Conservation (phyloP, 2,797 vertebrate species). For the Ambastaia sidthimunki region DNA sequence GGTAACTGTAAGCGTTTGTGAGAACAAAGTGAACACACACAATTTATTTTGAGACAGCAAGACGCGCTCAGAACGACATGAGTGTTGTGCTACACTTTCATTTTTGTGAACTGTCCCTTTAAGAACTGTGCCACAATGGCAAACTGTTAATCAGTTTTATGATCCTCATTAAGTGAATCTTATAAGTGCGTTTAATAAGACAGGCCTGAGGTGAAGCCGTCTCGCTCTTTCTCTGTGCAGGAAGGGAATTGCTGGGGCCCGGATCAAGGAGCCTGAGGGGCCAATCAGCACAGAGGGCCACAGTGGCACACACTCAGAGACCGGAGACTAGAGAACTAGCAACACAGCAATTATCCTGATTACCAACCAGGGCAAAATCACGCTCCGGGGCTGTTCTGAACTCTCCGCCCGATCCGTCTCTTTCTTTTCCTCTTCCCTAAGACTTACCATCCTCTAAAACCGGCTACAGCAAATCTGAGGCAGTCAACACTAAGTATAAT, state of each 20-base stretch:
- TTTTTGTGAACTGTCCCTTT: background rate
- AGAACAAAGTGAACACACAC: too few relatives aligned
- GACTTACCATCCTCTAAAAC: slow-evolving; percentile 31
- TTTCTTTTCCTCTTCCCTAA: slow-evolving; percentile 59
- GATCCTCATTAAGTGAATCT: slow-evolving; percentile 41
- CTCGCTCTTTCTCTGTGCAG: slow-evolving; percentile 22
- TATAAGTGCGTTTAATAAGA: slow-evolving; percentile 48
- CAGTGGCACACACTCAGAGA: slow-evolving; percentile 62
- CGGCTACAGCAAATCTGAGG: slow-evolving; percentile 37
- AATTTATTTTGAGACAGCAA: too few relatives aligned
- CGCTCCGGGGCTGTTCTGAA: slow-evolving; percentile 73
- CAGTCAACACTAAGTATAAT: slow-evolving; percentile 23
- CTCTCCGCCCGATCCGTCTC: slow-evolving; percentile 67
- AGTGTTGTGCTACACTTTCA: background rate
- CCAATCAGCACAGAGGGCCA: slow-evolving; percentile 64
- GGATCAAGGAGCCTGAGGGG: slow-evolving; percentile 40
- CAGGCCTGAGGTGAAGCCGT: slow-evolving; percentile 9
- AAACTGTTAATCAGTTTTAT: slow-evolving; percentile 17
- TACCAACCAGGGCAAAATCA: slow-evolving; percentile 66
- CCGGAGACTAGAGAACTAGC: slow-evolving; percentile 65
- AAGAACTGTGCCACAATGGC: slow-evolving; percentile 3
- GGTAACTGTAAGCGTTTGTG: too few relatives aligned
- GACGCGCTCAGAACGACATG: background rate
- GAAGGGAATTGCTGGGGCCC: slow-evolving; percentile 20
- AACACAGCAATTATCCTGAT: slow-evolving; percentile 80